Evolutionary conservation across 2,888 invertebrate species (phyloP), one percentile per base, ranked within the genome.

Genomic region (Frankliniella intonsa): DNA sequence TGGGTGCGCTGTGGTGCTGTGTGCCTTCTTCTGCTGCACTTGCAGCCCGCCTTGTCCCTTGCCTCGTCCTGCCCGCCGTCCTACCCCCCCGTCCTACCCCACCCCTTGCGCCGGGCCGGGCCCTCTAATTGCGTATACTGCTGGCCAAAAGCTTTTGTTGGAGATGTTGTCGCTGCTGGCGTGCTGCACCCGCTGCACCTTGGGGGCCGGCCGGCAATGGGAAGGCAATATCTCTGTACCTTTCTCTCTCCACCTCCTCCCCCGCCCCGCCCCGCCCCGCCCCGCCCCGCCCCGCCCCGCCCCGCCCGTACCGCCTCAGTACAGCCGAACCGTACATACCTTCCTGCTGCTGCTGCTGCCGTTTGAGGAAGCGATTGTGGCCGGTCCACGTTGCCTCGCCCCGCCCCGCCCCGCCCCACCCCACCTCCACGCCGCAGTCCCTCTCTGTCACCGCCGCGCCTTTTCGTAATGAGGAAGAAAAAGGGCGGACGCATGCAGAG

Each of bases 361-460:
- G 38, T 38, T 38, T 38, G 38, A 38, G 38, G 38, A 38, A 38
- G 38, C 38, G 38, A 38, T 38, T 38, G 38, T 38, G 38, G 38
- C 38, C 38, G 69, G 8, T 22, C 69, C 0, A 9, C 8, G 25
- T 10, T 12, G 25, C 12, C 69, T 8, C 22, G 10, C 8, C 7
- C 65, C 65, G 65, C n/a, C 65, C 65, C n/a, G n/a, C n/a, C 65
- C 65, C 65, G 65, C 19, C n/a, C 65, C 55, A 14, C n/a, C 62
- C n/a, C 19, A 3, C 19, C 62, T 7, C 17, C 62, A 14, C 62
- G 62, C 7, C 14, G 17, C 14, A 1, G 55, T 17, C n/a, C n/a
- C 12, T 62, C n/a, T 17, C n/a, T 62, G 62, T 62, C 17, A 7
- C 62, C 62, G 62, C 62, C 62, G 62, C 62, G 19, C 7, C 62